These are phyloP conservation scores for Heliconius hortense DNA, from an alignment of 2,888 invertebrate genomes.

Conservation along the genomic window DNA sequence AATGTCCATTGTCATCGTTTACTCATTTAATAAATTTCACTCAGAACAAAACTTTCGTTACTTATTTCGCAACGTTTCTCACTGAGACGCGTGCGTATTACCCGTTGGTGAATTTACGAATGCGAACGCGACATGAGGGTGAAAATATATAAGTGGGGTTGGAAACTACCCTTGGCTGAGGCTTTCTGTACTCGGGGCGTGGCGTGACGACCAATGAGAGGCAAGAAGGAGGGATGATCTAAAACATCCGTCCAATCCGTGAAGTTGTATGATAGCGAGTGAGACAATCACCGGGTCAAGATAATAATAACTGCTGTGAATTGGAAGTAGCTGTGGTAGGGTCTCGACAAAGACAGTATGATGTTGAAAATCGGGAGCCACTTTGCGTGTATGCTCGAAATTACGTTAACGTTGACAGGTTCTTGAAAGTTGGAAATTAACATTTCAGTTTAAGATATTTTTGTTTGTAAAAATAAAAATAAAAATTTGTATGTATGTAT, in stretches of 20 bases:
- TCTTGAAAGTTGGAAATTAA: constrained; percentile 6
- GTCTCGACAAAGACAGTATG: constrained; percentile 72
- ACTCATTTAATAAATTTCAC: constrained; percentile 68
- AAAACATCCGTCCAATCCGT: constrained; percentile 64
- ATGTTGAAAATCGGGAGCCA: constrained; percentile 65
- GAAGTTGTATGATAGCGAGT: constrained; percentile 63
- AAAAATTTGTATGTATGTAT: neutral
- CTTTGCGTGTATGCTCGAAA: constrained; percentile 55
- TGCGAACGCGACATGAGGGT: constrained; percentile 77
- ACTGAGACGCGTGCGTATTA: constrained; percentile 72
- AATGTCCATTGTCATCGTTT: constrained; percentile 88
- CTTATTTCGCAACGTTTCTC: constrained; percentile 68
- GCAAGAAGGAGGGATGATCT: constrained; percentile 68
- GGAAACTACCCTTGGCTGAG: constrained; percentile 74
- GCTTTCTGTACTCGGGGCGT: constrained; percentile 72
- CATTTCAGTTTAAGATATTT: neutral
- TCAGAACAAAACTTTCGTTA: constrained; percentile 71
- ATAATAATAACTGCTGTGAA: constrained; percentile 81
- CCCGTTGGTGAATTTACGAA: constrained; percentile 70
- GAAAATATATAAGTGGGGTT: constrained; percentile 80
- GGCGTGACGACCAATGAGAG: constrained; percentile 65
- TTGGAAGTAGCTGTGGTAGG: constrained; percentile 80
- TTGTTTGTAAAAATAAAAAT: too few relatives aligned
- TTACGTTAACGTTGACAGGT: constrained; percentile 1
- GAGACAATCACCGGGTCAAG: constrained; percentile 80